Conservation (phyloP, 2,797 vertebrate genomes). For the Channallabes apus region DNA sequence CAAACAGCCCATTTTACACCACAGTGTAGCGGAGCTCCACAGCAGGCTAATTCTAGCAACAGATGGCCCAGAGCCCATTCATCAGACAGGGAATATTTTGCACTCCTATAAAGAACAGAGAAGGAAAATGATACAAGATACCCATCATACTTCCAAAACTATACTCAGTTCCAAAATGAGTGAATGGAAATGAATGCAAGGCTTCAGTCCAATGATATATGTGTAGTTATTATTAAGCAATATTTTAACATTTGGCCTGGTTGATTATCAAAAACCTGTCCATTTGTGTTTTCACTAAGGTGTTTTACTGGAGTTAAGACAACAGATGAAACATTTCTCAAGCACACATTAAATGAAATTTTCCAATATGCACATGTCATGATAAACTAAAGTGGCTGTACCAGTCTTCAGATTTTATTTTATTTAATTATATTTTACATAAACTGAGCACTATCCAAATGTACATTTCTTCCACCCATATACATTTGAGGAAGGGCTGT, state of each 20-base stretch:
- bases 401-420: neutral
- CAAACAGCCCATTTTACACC: slow-evolving; percentile 60
- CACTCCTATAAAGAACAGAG: slow-evolving; percentile 38
- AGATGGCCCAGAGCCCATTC: slow-evolving; percentile 62
- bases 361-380: slow-evolving; percentile 51
- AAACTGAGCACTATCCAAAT: neutral
- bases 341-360: slow-evolving; percentile 60
- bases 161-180: slow-evolving; percentile 30
- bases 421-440: neutral
- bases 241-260: slow-evolving; percentile 1
- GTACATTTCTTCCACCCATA: neutral
- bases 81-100: slow-evolving; percentile 47
- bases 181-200: slow-evolving; percentile 9
- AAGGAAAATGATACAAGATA: slow-evolving; percentile 35
- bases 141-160: slow-evolving; percentile 36
- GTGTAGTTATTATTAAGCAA: neutral
- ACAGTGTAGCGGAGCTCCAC: slow-evolving; percentile 54
- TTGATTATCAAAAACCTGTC: slow-evolving; percentile 5
- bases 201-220: neutral
- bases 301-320: slow-evolving; percentile 25
- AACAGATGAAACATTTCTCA: slow-evolving; percentile 37
- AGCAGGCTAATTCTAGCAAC: slow-evolving; percentile 63
- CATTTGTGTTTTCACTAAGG: slow-evolving; percentile 15
- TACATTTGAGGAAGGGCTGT: neutral
- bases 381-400: neutral